Conservation (phyloP, 2,888 invertebrate species). For the Cosmorhoe ocellata region DNA sequence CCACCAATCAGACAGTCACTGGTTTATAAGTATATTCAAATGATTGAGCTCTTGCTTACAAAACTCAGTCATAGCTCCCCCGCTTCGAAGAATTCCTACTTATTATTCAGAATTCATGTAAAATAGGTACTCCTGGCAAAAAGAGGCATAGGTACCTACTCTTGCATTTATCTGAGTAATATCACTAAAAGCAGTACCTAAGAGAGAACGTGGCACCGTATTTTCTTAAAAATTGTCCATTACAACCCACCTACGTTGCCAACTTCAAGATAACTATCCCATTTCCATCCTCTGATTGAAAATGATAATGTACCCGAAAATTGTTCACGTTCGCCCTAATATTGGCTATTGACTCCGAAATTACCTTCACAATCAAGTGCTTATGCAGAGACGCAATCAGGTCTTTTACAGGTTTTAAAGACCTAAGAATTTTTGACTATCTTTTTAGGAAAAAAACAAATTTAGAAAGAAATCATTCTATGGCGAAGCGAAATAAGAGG, state of each 20-base stretch:
- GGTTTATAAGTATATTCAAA: no score
- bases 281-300: constrained; percentile 27
- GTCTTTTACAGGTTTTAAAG: not conserved
- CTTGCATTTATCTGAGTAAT: constrained; percentile 21
- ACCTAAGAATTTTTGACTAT: no score
- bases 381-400: constrained; percentile 25
- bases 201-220: constrained; percentile 3
- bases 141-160: constrained; percentile 2
- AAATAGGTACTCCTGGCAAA: not conserved
- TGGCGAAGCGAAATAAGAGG: no score
- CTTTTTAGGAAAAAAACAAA: no score
- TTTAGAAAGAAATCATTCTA: no score
- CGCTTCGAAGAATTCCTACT: constrained; percentile 8
- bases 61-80: constrained; percentile 3
- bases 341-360: constrained; percentile 35
- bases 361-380: constrained; percentile 33
- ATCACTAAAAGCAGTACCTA: constrained; percentile 23
- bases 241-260: constrained; percentile 21
- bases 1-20: no score
- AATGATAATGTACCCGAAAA: constrained; percentile 36
- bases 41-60: no score
- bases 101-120: constrained; percentile 23
- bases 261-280: constrained; percentile 22
- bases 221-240: constrained; percentile 24
- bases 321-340: constrained; percentile 30